These are phyloP conservation scores for Miichthys miiuy DNA, from an alignment of 2,797 vertebrate species.

Conservation along the genomic window DNA sequence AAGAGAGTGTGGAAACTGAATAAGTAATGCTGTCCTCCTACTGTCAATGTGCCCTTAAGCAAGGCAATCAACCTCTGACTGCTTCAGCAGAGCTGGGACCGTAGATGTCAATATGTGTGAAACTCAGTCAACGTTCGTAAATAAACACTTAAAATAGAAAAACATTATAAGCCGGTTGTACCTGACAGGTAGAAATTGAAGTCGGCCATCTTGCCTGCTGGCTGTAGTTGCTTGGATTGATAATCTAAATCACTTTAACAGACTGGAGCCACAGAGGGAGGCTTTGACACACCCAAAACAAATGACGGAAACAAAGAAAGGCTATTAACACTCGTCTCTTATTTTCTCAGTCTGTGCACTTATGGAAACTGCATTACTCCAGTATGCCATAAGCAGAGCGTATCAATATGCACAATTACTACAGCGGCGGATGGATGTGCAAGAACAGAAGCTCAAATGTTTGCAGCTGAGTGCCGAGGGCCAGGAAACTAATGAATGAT, in stretches of 20 bases:
- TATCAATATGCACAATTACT: conserved; percentile 78
- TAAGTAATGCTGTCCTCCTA: conserved; percentile 58
- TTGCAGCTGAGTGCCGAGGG: conserved; percentile 55
- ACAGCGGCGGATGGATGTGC: conserved; percentile 50
- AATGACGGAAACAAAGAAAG: conserved; percentile 52
- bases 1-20: conserved; percentile 39
- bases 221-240: conserved; percentile 23
- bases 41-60: conserved; percentile 66
- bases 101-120: conserved; percentile 3
- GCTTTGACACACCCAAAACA: conserved; percentile 38
- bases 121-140: background rate
- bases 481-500: conserved; percentile 73
- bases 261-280: conserved; percentile 33
- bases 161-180: background rate
- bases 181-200: conserved; percentile 31
- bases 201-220: conserved; percentile 8
- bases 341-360: conserved; percentile 27
- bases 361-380: conserved; percentile 67
- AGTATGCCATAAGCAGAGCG: conserved; percentile 57
- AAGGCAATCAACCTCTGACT: conserved; percentile 53
- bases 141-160: conserved; percentile 23
- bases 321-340: conserved; percentile 56
- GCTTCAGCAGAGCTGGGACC: conserved; percentile 7
- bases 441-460: conserved; percentile 50
- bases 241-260: conserved; percentile 45